Conservation (phyloP, 2,113 vertebrate species). For the Heptranchias perlo region DNA sequence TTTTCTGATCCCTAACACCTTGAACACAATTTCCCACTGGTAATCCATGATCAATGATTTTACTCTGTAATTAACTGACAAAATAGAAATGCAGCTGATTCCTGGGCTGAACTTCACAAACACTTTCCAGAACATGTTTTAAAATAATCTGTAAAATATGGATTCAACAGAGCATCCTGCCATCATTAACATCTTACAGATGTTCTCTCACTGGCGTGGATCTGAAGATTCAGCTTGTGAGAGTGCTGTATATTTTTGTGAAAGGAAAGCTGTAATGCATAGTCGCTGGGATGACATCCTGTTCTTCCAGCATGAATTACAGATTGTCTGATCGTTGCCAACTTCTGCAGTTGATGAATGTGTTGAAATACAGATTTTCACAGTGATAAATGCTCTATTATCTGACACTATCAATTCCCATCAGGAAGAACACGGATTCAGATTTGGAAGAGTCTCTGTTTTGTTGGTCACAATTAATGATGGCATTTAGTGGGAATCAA, state of each 20-base stretch:
- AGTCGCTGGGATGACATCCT: background rate
- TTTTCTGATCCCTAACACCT: background rate
- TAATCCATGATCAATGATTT: background rate
- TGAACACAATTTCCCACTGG: background rate
- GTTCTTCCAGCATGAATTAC: background rate
- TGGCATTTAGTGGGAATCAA: background rate
- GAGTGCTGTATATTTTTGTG: background rate
- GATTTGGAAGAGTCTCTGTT: background rate
- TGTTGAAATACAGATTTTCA: background rate
- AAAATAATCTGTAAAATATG: slow-evolving; percentile 4
- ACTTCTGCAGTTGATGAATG: background rate
- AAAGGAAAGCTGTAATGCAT: background rate
- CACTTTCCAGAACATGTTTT: background rate
- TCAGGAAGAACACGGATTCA: background rate
- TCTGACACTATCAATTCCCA: too few relatives aligned
- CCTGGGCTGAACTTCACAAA: background rate
- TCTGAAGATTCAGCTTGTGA: background rate
- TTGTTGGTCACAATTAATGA: background rate
- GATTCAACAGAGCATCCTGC: background rate
- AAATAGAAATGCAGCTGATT: background rate
- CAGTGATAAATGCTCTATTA: background rate
- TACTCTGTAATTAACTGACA: background rate
- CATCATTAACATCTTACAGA: background rate
- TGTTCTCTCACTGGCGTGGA: background rate
- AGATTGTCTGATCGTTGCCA: background rate